phyloP scores from a whole-genome alignment of 2,113 vertebrate species.

The Callospermophilus lateralis region DNA sequence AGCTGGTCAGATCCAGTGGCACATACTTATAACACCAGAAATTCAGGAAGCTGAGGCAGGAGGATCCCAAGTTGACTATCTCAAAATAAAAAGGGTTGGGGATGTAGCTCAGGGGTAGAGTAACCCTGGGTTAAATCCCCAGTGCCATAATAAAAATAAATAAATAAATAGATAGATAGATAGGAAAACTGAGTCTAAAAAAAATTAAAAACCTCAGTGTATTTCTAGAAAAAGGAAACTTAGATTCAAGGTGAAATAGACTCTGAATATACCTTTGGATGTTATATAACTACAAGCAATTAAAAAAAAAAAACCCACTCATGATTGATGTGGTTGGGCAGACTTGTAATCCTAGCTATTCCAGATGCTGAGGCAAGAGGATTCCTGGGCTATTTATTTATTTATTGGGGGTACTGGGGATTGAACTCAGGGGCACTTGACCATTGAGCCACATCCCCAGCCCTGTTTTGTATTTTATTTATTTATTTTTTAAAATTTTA shows the following conservation, averaged over 20 bases:
- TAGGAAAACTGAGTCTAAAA: background rate
- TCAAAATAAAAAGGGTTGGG: background rate
- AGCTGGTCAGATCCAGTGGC: background rate
- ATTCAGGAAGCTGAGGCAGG: background rate
- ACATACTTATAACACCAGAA: too few species aligned
- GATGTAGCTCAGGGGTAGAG: too few species aligned
- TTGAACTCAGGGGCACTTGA: too few species aligned
- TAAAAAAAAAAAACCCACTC: background rate
- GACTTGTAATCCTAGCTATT: background rate
- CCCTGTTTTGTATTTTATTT: too few species aligned
- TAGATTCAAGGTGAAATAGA: constrained; percentile 4
- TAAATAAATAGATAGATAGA: too few species aligned
- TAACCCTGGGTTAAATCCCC: too few species aligned
- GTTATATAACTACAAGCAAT: background rate
- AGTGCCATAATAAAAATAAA: too few species aligned
- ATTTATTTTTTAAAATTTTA: too few species aligned
- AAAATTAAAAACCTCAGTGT: background rate
- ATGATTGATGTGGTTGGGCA: background rate
- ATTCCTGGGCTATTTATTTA: background rate
- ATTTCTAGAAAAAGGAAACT: constrained; percentile 41
- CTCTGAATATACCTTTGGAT: background rate
- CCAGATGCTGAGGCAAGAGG: background rate
- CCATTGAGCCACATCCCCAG: too few species aligned
- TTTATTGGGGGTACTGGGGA: too few species aligned
- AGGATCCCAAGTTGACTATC: background rate